A percentile compares a stretch with the other conserved stretches of the same genome.
Conservation (phyloP, 2,797 vertebrate species). For the Sebastiscus tertius region DNA sequence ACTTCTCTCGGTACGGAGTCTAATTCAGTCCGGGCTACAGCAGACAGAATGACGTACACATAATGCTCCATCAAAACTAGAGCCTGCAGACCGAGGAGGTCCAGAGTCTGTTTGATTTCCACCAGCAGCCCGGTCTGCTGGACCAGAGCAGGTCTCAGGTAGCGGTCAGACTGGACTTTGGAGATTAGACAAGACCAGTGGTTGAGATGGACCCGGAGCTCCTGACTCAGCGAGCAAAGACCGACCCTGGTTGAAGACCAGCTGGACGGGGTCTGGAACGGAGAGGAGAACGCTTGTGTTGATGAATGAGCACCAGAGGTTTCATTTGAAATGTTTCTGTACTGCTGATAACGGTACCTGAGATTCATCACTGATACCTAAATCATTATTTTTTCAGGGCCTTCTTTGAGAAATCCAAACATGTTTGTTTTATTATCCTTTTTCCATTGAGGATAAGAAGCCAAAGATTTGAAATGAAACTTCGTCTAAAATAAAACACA, state of each 20-base stretch:
- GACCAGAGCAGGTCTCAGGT: conserved; percentile 51
- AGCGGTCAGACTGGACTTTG: conserved; percentile 65
- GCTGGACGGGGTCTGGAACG: conserved; percentile 3
- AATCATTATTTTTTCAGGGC: neutral
- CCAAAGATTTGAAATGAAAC: neutral
- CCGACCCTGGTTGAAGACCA: conserved; percentile 31
- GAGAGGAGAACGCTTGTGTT: neutral
- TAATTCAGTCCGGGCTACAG: conserved; percentile 41
- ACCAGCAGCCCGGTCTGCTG: conserved; percentile 38
- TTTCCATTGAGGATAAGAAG: neutral
- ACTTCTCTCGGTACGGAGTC: conserved; percentile 58
- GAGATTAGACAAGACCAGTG: conserved; percentile 77
- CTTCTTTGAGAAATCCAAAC: neutral
- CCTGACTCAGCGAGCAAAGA: conserved; percentile 68
- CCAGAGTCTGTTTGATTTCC: conserved; percentile 59
- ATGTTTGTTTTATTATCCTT: neutral
- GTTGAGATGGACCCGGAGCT: conserved; percentile 74
- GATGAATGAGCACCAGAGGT: neutral
- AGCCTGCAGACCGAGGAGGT: conserved; percentile 65
- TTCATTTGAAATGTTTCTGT: neutral
- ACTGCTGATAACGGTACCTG: neutral
- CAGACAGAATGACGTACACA: conserved; percentile 54
- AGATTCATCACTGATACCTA: neutral
- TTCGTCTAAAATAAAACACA: neutral
- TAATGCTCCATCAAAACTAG: conserved; percentile 72